phyloP scores from a whole-genome alignment of 2,888 invertebrate species.

The Ochlodes sylvanus region DNA sequence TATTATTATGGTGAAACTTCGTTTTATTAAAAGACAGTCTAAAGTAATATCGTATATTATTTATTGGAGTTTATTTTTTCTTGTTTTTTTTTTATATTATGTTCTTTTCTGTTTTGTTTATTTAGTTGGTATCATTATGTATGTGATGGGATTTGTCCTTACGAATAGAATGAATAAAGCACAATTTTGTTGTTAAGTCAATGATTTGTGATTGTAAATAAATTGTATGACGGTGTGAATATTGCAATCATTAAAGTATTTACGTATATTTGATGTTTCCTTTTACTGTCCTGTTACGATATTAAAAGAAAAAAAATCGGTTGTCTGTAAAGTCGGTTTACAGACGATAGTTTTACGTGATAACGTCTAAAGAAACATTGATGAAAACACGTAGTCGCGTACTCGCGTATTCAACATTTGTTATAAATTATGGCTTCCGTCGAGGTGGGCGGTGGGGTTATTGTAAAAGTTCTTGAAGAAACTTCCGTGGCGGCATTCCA shows the following conservation, averaged over 20 bases:
- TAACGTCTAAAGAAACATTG: too few relatives aligned
- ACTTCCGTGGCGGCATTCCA: too few relatives aligned
- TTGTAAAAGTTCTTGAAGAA: too few relatives aligned
- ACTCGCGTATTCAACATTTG: too few relatives aligned
- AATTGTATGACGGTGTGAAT: slow-evolving; percentile 78
- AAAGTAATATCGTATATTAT: slow-evolving; percentile 50
- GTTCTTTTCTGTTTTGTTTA: slow-evolving; percentile 63
- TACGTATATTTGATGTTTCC: slow-evolving; percentile 61
- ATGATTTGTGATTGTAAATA: slow-evolving; percentile 79
- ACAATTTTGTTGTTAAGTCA: slow-evolving; percentile 81
- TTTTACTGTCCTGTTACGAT: slow-evolving; percentile 14
- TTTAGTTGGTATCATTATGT: slow-evolving; percentile 42
- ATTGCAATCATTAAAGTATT: slow-evolving; percentile 82
- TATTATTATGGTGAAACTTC: slow-evolving; percentile 42
- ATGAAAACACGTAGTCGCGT: too few relatives aligned
- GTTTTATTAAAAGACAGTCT: slow-evolving; percentile 56
- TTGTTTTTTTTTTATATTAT: slow-evolving; percentile 48
- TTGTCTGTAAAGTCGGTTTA: too few relatives aligned
- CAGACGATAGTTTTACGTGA: too few relatives aligned
- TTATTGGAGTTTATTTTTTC: slow-evolving; percentile 51
- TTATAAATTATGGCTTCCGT: too few relatives aligned
- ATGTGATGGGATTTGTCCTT: slow-evolving; percentile 52
- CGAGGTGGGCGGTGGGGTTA: too few relatives aligned
- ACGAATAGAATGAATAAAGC: slow-evolving; percentile 64
- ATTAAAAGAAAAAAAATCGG: too few relatives aligned